Evolutionary conservation across 2,113 vertebrate species (phyloP).

Genomic region (Hyla sarda): DNA sequence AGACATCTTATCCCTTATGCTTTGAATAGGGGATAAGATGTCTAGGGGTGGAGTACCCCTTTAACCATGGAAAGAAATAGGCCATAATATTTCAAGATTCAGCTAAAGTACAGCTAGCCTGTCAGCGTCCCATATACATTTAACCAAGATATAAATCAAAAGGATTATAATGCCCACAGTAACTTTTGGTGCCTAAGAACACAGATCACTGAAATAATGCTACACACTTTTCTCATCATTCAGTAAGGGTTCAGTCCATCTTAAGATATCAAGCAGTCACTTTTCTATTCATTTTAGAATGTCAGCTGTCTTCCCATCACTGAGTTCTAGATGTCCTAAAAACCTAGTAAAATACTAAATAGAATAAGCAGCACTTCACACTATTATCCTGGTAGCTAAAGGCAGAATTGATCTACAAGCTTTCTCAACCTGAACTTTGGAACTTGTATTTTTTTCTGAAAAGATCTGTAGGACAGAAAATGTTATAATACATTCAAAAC

Average conservation of each 20-base stretch:
- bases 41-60: too few relatives aligned
- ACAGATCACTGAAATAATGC: not conserved
- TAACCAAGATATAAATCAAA: not conserved
- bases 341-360: conserved; percentile 8
- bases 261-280: not conserved
- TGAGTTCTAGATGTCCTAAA: not conserved
- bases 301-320: not conserved
- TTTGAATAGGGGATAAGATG: too few relatives aligned
- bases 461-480: not conserved
- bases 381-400: not conserved
- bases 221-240: not conserved
- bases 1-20: too few relatives aligned
- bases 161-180: not conserved
- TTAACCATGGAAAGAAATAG: too few relatives aligned
- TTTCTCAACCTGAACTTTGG: not conserved
- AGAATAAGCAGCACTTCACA: not conserved
- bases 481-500: not conserved
- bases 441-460: not conserved
- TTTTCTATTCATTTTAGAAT: not conserved
- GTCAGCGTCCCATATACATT: not conserved
- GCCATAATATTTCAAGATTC: too few relatives aligned
- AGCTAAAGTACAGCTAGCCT: too few relatives aligned
- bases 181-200: not conserved
- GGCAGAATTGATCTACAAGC: not conserved
- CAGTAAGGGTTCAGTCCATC: not conserved